Base-by-base conservation (phyloP, 2,797 vertebrate species). In the Phoebastria nigripes region DNA sequence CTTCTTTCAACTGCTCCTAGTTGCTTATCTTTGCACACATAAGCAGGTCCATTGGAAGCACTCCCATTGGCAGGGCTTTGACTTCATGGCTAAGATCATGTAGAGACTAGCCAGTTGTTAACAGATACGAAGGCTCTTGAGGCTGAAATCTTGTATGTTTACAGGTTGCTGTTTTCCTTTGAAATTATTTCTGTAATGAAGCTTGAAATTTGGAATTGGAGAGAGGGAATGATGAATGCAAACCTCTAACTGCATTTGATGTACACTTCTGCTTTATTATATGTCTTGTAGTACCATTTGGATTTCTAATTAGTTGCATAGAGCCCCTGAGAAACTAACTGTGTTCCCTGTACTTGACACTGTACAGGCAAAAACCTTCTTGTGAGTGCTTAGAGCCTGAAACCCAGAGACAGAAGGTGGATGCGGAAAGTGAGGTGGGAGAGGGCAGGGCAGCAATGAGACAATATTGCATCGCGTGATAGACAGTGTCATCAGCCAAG, bases 381-480 rank as follows among this genome's bases (percentile, higher is more conserved):
- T 61, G 20, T 49, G 62, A 61, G 22, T 2, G 1, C 51, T 80
- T 63, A 52, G 29, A 63, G 31, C 35, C 51, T 77, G 65, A 87
- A 70, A 63, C 19, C 42, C 4, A 25, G 73, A 44, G 73, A 11
- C 39, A 59, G 51, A 65, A 80, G 20, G 7, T 55, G 19, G 12
- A 37, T 89, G 39, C 18, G 37, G 49, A 79, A 74, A 73, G 49
- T 21, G n/a, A 44, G 22, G 20, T 78, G n/a, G 51, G 47, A 81
- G 52, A 56, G 52, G 16, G 19, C 31, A 67, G 33, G 72, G 39
- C 67, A 95, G 63, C 62, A 69, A 2, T 54, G 66, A 69, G 66
- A 41, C 29, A 39, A 3, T 2, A 2, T n/a, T n/a, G 15, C 3
- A 1, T 56, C 2, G 2, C 1, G 1, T 58, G 35, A 12, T 41